A percentile compares a stretch with the other conserved stretches of the same genome.
Evolutionary conservation across 2,797 vertebrate genomes (phyloP).

Genomic region (Sebastes umbrosus): DNA sequence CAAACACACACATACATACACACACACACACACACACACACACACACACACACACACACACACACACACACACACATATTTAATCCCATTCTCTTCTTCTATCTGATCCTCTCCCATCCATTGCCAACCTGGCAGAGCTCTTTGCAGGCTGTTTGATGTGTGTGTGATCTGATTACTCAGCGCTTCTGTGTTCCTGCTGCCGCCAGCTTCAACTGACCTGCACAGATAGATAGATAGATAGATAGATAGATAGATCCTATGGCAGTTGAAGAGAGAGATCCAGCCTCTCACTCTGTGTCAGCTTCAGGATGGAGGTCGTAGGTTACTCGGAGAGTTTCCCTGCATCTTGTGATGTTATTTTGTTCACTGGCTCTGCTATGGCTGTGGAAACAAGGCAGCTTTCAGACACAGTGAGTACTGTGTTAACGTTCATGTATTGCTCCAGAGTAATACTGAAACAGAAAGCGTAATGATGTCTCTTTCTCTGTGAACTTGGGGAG

Average conservation of each 20-base stretch:
- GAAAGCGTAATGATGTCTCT: conserved; percentile 24
- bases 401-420: conserved; percentile 23
- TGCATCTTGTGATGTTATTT: conserved; percentile 19
- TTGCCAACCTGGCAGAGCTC: conserved; percentile 2
- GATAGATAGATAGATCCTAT: not conserved
- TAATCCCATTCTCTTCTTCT: conserved; percentile 2
- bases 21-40: not conserved
- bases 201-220: not conserved
- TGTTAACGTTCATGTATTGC: conserved; percentile 30
- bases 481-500: conserved; percentile 30
- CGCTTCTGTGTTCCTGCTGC: conserved; percentile 7
- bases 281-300: not conserved
- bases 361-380: conserved; percentile 1
- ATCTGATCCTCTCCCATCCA: not conserved
- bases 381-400: conserved; percentile 26
- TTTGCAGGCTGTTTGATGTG: conserved; percentile 13
- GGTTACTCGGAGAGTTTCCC: not conserved
- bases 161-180: conserved; percentile 13
- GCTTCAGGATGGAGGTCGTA: not conserved
- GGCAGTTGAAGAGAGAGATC: not conserved
- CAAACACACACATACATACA: too few relatives aligned
- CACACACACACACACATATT: not conserved
- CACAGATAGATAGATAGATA: not conserved
- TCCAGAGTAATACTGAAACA: conserved; percentile 62
- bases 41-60: too few relatives aligned